Percentiles rank a stretch among this genome's conserved stretches.
Conservation (phyloP, 2,888 invertebrate species). For the Sepioteuthis lessoniana region DNA sequence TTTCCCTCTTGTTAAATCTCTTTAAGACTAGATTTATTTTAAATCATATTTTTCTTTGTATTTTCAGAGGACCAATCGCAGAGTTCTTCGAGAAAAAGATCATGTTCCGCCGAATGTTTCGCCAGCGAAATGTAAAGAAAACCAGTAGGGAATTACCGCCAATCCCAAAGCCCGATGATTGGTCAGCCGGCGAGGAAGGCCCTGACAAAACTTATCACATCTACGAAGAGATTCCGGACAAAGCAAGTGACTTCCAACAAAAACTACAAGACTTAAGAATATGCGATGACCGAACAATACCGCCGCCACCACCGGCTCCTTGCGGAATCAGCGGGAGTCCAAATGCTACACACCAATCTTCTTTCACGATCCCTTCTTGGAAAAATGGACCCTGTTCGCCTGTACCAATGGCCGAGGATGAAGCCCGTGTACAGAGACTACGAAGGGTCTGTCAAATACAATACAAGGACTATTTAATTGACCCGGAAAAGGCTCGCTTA, state of each 20-base stretch:
- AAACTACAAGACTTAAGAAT: not conserved
- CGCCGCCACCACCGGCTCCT: not conserved
- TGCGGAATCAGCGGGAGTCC: not conserved
- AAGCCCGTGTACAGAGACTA: not conserved
- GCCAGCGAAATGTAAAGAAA: conserved; percentile 24
- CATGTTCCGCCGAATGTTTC: conserved; percentile 44
- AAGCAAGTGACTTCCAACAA: not conserved
- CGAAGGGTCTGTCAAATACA: not conserved
- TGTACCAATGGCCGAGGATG: not conserved
- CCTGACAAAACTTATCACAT: conserved; percentile 5
- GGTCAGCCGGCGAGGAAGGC: conserved; percentile 38
- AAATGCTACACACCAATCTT: not conserved
- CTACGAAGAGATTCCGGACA: conserved; percentile 8
- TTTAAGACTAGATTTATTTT: no score
- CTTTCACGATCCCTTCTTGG: not conserved
- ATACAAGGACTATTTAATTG: not conserved
- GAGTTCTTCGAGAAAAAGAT: conserved; percentile 9
- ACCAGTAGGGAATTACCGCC: not conserved
- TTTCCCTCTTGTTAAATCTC: no score
- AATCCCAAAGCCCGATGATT: not conserved
- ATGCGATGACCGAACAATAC: not conserved
- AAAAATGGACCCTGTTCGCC: not conserved
- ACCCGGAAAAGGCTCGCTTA: not conserved
- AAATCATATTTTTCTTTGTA: not conserved
- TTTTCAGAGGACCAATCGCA: conserved; percentile 12